phyloP scores from a whole-genome alignment of 2,797 vertebrate genomes.

The Acanthornis magna region DNA sequence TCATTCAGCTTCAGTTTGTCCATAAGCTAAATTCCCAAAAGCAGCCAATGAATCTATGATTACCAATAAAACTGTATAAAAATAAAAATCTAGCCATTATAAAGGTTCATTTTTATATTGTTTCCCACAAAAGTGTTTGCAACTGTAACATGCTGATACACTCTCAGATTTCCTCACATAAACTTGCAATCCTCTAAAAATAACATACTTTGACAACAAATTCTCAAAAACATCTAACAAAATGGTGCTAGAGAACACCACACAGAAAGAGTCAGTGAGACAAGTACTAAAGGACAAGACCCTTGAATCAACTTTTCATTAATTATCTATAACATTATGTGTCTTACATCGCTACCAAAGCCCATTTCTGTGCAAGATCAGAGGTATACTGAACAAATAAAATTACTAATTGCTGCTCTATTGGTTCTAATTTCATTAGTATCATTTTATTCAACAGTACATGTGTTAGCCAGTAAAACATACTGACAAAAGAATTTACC shows the following conservation, averaged over 20 bases:
- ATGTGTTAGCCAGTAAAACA: neutral
- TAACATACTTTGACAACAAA: neutral
- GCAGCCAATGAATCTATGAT: neutral
- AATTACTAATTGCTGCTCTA: neutral
- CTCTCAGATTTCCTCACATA: neutral
- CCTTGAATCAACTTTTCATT: neutral
- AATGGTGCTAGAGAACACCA: neutral
- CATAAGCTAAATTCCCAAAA: neutral
- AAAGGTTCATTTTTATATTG: neutral
- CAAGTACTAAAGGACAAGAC: neutral
- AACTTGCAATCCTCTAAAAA: neutral
- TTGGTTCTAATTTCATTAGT: neutral
- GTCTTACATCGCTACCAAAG: neutral
- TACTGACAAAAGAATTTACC: neutral
- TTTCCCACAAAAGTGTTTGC: neutral
- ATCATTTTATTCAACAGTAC: neutral
- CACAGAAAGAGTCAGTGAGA: neutral
- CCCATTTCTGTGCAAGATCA: neutral
- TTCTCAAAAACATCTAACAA: neutral
- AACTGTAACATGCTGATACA: neutral
- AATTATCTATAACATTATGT: neutral
- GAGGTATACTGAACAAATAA: neutral
- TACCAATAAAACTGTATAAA: neutral
- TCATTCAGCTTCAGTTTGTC: neutral
- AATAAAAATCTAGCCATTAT: neutral